Evolutionary conservation across 2,888 invertebrate genomes (phyloP), one percentile per base, ranked within the genome.

Genomic region (Eurytoma californica): DNA sequence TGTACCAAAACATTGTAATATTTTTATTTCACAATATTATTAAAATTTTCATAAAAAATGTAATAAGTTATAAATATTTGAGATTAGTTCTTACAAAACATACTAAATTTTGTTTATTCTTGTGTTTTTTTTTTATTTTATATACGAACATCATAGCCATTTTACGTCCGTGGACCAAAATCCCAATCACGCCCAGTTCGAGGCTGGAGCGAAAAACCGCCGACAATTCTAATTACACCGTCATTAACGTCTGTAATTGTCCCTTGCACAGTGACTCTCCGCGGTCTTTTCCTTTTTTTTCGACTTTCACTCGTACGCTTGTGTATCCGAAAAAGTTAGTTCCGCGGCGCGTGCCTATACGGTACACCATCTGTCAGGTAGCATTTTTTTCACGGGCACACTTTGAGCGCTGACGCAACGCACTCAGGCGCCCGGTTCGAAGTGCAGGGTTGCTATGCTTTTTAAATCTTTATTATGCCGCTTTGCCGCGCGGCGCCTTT

Each of bases 241-340:
- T 72, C 76, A 68, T 80, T 80, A 80, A 72, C 55, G 47, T 14
- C 67, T 57, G 69, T 76, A 69, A 76, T 76, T 58, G 80, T 72
- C 72, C 39, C 58, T 70, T 58, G 67, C 66, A 47, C 18, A 47
- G 12, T n/a, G 14, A 28, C 18, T 12, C 47, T n/a, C n/a, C 51
- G 4, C 55, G 5, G 16, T 51, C 24, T 16, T 67, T 61, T 55
- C 47, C 47, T 24, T 67, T 63, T 63, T 65, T 65, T 65, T 63
- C 49, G 9, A 74, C 78, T 79, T 73, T 79, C 78, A 69, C 73
- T 39, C 51, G 18, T 14, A 24, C 57, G 60, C 16, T 57, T 28
- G 12, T 9, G 9, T 39, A 39, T 39, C 18, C 53, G 69, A 65
- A 65, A 57, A 58, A 58, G 65, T 28, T 30, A 49, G 51, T 16